Conservation (phyloP, 2,113 vertebrate genomes). For the Stigmatopora argus region DNA sequence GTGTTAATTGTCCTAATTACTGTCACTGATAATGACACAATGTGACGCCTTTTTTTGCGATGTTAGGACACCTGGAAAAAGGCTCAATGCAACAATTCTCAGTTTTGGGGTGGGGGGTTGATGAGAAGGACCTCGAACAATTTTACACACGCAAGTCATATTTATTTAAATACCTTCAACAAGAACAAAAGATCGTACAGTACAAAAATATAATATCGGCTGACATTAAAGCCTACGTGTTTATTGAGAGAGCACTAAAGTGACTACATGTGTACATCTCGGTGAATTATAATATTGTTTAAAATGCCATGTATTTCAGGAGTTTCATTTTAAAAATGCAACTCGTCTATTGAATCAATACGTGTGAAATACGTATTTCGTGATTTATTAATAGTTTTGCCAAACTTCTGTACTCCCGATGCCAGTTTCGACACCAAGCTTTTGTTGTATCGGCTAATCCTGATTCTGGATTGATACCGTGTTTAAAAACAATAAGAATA, state of each 20-base stretch:
- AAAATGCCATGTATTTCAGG: not conserved
- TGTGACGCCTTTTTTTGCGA: constrained; percentile 28
- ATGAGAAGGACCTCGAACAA: not conserved
- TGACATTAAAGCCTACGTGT: constrained; percentile 27
- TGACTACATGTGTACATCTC: constrained; percentile 17
- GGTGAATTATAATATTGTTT: not conserved
- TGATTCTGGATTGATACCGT: too few species aligned
- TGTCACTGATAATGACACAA: not conserved
- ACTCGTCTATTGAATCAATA: not conserved
- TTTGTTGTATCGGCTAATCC: too few species aligned
- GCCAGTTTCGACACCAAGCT: too few species aligned
- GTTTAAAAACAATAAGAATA: too few species aligned
- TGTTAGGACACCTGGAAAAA: constrained; percentile 33
- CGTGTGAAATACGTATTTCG: too few species aligned
- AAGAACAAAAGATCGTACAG: constrained; percentile 33
- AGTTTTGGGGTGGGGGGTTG: not conserved
- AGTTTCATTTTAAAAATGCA: not conserved
- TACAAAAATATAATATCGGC: constrained; percentile 65
- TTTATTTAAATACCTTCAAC: constrained; percentile 67
- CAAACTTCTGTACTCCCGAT: too few species aligned
- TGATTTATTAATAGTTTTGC: too few species aligned
- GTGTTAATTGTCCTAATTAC: not conserved
- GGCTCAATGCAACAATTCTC: constrained; percentile 18
- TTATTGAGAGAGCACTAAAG: constrained; percentile 34
- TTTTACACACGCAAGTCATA: not conserved